Percentiles rank a stretch among this genome's conserved stretches.
Conservation (phyloP, 1,140 invertebrate genomes). For the Hetaerina americana region DNA sequence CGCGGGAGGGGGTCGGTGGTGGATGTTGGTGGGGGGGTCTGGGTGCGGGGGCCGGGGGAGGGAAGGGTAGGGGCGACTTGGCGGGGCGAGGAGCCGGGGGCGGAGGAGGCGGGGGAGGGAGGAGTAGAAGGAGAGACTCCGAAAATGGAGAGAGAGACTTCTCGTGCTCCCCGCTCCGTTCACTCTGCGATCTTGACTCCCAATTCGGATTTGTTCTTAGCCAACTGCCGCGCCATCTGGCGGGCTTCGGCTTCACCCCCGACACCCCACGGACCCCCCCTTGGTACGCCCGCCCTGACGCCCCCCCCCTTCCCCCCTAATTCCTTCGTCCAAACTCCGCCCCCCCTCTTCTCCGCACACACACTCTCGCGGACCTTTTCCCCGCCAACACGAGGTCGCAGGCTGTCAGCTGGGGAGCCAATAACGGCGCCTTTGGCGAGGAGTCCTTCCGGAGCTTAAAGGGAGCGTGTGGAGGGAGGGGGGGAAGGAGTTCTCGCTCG, state of each 20-base stretch:
- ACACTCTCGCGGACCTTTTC: neutral
- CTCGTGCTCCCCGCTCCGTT: neutral
- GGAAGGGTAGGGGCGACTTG: neutral
- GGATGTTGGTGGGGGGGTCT: neutral
- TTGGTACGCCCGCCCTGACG: neutral
- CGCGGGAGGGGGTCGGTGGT: neutral
- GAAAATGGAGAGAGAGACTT: neutral
- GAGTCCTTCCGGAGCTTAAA: neutral
- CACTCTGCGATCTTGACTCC: neutral
- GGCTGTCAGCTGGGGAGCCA: constrained; percentile 4
- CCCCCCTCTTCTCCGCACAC: no score
- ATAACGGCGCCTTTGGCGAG: neutral
- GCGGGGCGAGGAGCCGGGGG: neutral
- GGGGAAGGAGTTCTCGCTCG: no score
- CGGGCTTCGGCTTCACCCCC: neutral
- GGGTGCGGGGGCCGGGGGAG: neutral
- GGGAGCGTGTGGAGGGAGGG: neutral
- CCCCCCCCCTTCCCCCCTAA: no score
- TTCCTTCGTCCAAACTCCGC: no score
- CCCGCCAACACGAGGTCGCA: neutral
- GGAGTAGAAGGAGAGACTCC: neutral
- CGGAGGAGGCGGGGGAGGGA: neutral
- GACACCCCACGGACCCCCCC: neutral
- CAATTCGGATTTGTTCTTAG: constrained; percentile 7
- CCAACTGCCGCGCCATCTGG: constrained; percentile 2